Base-by-base conservation (phyloP, 2,888 invertebrate species). In the Aleiodes testaceus region DNA sequence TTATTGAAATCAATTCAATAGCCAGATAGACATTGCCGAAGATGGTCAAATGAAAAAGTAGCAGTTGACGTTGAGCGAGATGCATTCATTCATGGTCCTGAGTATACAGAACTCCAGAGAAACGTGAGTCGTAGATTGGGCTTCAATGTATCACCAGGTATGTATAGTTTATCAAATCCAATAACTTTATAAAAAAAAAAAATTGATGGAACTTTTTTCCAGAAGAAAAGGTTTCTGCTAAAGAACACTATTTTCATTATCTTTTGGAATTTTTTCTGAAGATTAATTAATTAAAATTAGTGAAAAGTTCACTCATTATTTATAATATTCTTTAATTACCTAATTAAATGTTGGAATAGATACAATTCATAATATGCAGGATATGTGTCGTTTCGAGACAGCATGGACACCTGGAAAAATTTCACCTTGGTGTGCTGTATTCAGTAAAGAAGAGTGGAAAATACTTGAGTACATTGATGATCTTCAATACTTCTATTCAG, bases 371-470 rank as follows among this genome's bases (percentile, higher is more conserved):
- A 59, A 59, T 12, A 92, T 94, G 85, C 94, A 92, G 81, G 91
- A 93, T 73, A 91, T 93, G 89, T 95, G 95, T 79, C 90, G 93
- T 1, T 94, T 92, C 85, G 92, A 94, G 79, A 94, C 93, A 83
- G 93, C 94, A 0, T 93, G 93, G 93, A 90, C 91, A 72, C 89
- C 92, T 82, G 89, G 72, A 85, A 90, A 76, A 87, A 90, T 75
- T 16, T 93, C 94, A 3, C 89, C 93, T 0, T 95, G 94, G 94
- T 95, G 95, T 82, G 90, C 91, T 53, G 91, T 91, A 0, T 94
- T 95, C 83, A 91, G 91, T 14, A 90, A 90, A 70, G 90, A 91
- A 18, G 93, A 94, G 77, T 88, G 94, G 9, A 89, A 90, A 74
- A 88, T 93, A 0, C 79, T 94, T 70, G 95, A 95, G 82, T 95